A percentile compares a stretch with the other conserved stretches of the same genome.
phyloP scores from a whole-genome alignment of 2,113 vertebrate species.

The Menidia beryllina region DNA sequence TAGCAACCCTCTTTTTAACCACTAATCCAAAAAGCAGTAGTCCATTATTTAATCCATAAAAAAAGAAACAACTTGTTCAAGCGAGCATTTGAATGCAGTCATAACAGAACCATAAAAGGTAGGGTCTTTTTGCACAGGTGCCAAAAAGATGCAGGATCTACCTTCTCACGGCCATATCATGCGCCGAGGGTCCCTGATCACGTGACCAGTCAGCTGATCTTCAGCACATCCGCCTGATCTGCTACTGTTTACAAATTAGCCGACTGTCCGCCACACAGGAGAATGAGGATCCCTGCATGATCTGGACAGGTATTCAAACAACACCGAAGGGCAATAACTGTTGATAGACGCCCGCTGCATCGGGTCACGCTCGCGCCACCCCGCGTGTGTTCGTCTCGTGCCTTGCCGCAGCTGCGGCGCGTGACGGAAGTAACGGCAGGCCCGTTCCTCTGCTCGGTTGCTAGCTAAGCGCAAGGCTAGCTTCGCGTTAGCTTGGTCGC shows the following conservation, averaged over 20 bases:
- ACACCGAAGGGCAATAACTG: not conserved
- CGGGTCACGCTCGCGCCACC: no score
- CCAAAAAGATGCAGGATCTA: not conserved
- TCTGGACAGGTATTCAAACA: slow-evolving; percentile 51
- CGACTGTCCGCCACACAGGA: slow-evolving; percentile 27
- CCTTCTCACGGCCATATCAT: slow-evolving; percentile 6
- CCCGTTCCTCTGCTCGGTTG: slow-evolving; percentile 21
- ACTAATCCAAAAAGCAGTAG: not conserved
- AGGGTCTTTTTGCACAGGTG: not conserved
- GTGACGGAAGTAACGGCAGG: slow-evolving; percentile 57
- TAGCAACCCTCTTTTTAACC: not conserved
- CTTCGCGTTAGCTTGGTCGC: slow-evolving; percentile 2
- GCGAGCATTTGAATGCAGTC: no score
- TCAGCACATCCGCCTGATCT: slow-evolving; percentile 65
- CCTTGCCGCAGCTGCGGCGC: slow-evolving; percentile 1
- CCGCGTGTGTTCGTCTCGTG: not conserved
- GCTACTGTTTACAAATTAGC: slow-evolving; percentile 77
- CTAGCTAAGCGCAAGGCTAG: slow-evolving; percentile 46
- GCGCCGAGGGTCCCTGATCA: slow-evolving; percentile 27
- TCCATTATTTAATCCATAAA: not conserved
- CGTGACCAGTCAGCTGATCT: slow-evolving; percentile 74
- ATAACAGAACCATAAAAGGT: no score
- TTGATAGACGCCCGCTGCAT: not conserved
- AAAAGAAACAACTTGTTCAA: no score
- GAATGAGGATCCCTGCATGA: slow-evolving; percentile 67